Evolutionary conservation across 1,140 invertebrate species (phyloP).

Genomic region (Zelostemma sp.): DNA sequence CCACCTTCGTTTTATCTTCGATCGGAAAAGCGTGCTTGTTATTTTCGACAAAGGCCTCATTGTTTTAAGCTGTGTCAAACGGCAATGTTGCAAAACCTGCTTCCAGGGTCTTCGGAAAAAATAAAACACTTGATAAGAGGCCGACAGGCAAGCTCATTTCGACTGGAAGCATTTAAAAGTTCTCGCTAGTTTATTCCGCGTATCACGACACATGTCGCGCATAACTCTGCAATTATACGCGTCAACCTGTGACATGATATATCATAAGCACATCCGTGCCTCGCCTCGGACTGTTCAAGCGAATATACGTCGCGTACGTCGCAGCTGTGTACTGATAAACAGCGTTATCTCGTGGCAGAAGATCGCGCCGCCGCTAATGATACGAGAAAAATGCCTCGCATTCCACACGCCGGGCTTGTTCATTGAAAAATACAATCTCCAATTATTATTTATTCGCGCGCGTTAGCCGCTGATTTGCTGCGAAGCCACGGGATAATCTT

Average conservation of each 20-base stretch:
- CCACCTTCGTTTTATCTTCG: not conserved
- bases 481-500: conserved; percentile 33
- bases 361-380: conserved; percentile 1
- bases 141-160: too few relatives aligned
- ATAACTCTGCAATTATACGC: conserved; percentile 2
- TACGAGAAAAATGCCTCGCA: conserved; percentile 7
- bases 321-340: conserved; percentile 1
- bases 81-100: too few relatives aligned
- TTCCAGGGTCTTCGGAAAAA: too few relatives aligned
- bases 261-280: not conserved
- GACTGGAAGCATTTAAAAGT: too few relatives aligned
- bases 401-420: conserved; percentile 3
- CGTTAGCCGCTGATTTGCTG: conserved; percentile 29
- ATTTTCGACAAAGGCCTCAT: too few relatives aligned
- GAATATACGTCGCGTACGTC: not conserved
- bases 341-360: conserved; percentile 1
- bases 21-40: too few relatives aligned
- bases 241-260: not conserved
- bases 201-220: not conserved
- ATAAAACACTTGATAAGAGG: too few relatives aligned
- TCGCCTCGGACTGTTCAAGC: not conserved
- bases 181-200: not conserved
- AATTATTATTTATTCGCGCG: conserved; percentile 18
- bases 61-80: too few relatives aligned
- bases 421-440: conserved; percentile 20